A percentile compares a stretch with the other conserved stretches of the same genome.
These are phyloP conservation scores for Chrysopilus asiliformis DNA, from an alignment of 2,888 invertebrate genomes.

Conservation along the genomic window DNA sequence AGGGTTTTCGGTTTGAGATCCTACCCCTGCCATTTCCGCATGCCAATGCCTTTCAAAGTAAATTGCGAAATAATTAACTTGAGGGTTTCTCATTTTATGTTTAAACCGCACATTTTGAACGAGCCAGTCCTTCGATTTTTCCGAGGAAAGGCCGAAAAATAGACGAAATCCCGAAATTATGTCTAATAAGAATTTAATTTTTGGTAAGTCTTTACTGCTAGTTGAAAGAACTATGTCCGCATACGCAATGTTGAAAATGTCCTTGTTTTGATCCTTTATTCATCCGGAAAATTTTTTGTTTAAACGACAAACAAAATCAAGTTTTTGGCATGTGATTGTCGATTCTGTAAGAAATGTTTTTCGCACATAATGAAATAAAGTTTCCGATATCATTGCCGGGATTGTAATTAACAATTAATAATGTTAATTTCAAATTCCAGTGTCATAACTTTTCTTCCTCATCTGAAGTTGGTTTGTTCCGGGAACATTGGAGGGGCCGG, in stretches of 20 bases:
- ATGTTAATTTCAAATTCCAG: background rate
- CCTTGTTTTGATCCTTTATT: too few species aligned
- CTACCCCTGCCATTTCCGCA: too few species aligned
- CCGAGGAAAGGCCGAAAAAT: too few species aligned
- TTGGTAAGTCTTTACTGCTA: too few species aligned
- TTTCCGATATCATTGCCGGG: background rate
- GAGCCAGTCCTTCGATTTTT: too few species aligned
- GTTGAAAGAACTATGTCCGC: too few species aligned
- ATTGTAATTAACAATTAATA: background rate
- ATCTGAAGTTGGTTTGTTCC: background rate
- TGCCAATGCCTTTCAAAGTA: slow-evolving; percentile 12
- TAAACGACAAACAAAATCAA: slow-evolving; percentile 4
- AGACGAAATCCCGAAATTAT: too few species aligned
- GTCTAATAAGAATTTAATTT: too few species aligned
- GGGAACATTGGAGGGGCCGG: too few species aligned
- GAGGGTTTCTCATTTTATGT: slow-evolving; percentile 12
- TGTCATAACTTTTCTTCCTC: background rate
- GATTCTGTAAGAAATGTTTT: too few species aligned
- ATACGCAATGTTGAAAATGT: background rate
- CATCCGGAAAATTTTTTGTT: slow-evolving; percentile 3
- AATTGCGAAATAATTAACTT: slow-evolving; percentile 14
- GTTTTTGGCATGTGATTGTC: slow-evolving; percentile 7
- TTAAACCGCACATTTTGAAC: too few species aligned
- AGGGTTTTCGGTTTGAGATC: slow-evolving; percentile 6
- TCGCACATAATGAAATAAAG: too few species aligned